Conservation (phyloP, 2,888 invertebrate genomes). For the Trissolcus japonicus region DNA sequence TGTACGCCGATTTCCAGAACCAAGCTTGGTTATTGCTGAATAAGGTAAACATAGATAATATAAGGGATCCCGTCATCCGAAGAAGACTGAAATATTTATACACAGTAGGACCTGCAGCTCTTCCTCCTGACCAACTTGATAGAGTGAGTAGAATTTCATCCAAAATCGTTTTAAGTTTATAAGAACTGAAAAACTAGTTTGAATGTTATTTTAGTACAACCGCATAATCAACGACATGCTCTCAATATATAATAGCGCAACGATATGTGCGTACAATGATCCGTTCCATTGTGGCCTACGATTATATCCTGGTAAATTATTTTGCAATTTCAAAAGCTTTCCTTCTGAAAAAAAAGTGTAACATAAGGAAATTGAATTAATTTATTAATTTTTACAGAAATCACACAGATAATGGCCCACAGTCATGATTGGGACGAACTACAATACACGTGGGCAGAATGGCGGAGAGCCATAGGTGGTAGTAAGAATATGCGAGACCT, state of each 20-base stretch:
- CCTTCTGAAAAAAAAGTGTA: too few relatives aligned
- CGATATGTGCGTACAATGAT: constrained; percentile 89
- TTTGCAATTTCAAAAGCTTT: too few relatives aligned
- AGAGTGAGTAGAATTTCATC: constrained; percentile 79
- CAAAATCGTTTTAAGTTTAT: too few relatives aligned
- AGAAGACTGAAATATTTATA: constrained; percentile 86
- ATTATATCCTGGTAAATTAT: constrained; percentile 85
- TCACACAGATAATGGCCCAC: constrained; percentile 84
- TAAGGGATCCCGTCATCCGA: constrained; percentile 83
- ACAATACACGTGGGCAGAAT: constrained; percentile 92
- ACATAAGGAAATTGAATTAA: neutral
- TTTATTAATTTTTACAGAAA: constrained; percentile 70
- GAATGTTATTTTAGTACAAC: constrained; percentile 83
- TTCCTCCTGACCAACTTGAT: constrained; percentile 89
- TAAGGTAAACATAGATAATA: constrained; percentile 81
- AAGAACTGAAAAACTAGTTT: neutral
- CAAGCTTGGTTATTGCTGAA: constrained; percentile 87
- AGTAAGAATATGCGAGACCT: constrained; percentile 87
- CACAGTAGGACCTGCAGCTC: constrained; percentile 88
- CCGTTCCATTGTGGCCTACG: constrained; percentile 89
- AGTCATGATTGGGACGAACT: constrained; percentile 92
- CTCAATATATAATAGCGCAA: constrained; percentile 89
- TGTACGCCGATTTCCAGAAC: constrained; percentile 89
- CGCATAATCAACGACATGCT: constrained; percentile 92
- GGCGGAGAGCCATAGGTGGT: constrained; percentile 85